phyloP scores from a whole-genome alignment of 1,140 invertebrate species.

The Yoshiicerus persimilis region DNA sequence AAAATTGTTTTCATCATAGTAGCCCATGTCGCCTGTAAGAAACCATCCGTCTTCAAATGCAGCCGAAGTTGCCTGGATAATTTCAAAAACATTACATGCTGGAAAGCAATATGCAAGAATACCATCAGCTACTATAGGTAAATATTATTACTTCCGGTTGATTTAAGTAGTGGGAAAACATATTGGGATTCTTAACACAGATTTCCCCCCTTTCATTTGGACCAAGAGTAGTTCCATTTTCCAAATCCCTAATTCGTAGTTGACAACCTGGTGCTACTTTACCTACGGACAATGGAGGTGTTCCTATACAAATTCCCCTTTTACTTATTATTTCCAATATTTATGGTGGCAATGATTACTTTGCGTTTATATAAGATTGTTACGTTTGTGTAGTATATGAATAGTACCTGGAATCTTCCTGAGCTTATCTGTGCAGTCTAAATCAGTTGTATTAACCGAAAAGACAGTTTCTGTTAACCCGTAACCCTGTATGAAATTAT shows the following conservation, averaged over 20 bases:
- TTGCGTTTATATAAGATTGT: too few species aligned
- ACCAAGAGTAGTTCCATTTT: background rate
- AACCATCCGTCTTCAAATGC: constrained; percentile 5
- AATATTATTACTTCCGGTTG: constrained; percentile 1
- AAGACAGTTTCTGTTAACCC: constrained; percentile 25
- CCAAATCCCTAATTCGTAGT: constrained; percentile 10
- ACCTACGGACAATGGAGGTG: constrained; percentile 6
- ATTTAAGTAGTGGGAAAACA: background rate
- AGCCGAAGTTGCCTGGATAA: background rate
- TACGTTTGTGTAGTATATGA: background rate
- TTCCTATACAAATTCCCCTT: background rate
- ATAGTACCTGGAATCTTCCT: background rate
- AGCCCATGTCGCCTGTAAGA: background rate
- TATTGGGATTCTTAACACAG: background rate
- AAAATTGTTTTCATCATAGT: background rate
- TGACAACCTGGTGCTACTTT: background rate
- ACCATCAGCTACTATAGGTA: too few species aligned
- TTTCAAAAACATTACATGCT: too few species aligned
- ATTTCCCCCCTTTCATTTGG: constrained; percentile 25
- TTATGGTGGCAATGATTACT: too few species aligned
- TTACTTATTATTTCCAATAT: background rate
- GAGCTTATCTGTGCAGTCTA: background rate
- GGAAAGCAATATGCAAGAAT: background rate
- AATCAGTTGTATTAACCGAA: constrained; percentile 37
- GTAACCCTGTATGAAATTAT: constrained; percentile 7